phyloP scores from a whole-genome alignment of 1,140 invertebrate genomes.

The Plodia interpunctella region DNA sequence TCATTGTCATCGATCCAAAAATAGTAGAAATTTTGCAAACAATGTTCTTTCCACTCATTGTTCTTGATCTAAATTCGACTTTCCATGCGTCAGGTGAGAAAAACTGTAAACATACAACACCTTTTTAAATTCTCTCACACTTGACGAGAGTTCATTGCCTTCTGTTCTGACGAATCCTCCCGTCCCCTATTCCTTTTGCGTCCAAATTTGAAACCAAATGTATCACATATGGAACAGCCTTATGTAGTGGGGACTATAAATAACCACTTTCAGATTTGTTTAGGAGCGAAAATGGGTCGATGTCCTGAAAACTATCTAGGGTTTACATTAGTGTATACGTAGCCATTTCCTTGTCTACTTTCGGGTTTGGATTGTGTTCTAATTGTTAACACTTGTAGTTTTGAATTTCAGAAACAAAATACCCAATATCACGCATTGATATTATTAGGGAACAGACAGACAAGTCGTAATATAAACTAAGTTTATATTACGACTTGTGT shows the following conservation, averaged over 20 bases:
- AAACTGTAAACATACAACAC: conserved; percentile 8
- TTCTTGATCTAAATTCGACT: neutral
- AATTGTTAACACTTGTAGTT: neutral
- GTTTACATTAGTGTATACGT: conserved; percentile 9
- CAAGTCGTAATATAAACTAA: no score
- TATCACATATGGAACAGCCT: conserved; percentile 14
- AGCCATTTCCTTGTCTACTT: no score
- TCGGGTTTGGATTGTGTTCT: no score
- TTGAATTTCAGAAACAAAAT: no score
- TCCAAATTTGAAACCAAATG: conserved; percentile 12
- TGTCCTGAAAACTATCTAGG: conserved; percentile 4
- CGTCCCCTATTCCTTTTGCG: neutral
- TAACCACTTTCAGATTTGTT: neutral
- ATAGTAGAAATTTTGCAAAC: neutral
- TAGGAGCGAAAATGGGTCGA: conserved; percentile 6
- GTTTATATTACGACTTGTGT: no score
- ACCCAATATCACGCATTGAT: no score
- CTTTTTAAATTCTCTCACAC: conserved; percentile 11
- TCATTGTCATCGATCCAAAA: no score
- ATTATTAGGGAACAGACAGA: no score
- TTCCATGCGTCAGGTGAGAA: neutral
- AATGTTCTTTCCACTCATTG: no score
- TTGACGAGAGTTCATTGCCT: conserved; percentile 24
- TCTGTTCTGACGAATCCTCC: conserved; percentile 13
- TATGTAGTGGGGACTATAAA: conserved; percentile 7